Conservation (phyloP, 1,140 invertebrate species). For the Anastrepha obliqua region DNA sequence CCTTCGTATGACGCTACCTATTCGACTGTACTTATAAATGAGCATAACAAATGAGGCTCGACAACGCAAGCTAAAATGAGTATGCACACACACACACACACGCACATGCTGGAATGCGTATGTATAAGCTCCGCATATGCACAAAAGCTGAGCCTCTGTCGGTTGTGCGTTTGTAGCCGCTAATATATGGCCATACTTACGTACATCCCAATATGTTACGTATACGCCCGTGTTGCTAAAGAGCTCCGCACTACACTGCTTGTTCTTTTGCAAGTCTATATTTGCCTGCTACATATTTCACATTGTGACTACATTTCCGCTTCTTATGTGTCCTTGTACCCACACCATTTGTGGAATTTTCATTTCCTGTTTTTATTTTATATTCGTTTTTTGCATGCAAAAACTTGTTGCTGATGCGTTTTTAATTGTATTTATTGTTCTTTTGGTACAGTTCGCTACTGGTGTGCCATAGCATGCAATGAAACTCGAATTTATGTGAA, state of each 20-base stretch:
- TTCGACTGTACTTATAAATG: no score
- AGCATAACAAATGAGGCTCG: conserved; percentile 14
- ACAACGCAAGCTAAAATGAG: conserved; percentile 17
- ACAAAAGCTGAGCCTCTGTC: not conserved
- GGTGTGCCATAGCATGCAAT: not conserved
- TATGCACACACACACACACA: not conserved
- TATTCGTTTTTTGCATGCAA: not conserved
- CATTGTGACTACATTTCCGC: not conserved
- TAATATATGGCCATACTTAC: conserved; percentile 8
- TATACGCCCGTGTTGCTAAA: conserved; percentile 22
- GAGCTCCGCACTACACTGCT: not conserved
- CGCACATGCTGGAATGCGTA: not conserved
- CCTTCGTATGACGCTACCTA: no score
- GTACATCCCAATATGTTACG: not conserved
- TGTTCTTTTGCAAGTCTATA: not conserved
- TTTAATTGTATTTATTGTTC: conserved; percentile 41
- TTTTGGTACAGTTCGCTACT: not conserved
- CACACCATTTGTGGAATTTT: not conserved
- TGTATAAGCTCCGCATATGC: not conserved
- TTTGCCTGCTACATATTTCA: not conserved
- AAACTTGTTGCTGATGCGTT: conserved; percentile 43
- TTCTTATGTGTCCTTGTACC: not conserved
- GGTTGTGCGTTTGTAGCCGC: not conserved
- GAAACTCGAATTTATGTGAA: conserved; percentile 14
- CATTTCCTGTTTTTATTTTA: not conserved